Conservation (phyloP, 2,113 vertebrate species). For the Petromus typicus region DNA sequence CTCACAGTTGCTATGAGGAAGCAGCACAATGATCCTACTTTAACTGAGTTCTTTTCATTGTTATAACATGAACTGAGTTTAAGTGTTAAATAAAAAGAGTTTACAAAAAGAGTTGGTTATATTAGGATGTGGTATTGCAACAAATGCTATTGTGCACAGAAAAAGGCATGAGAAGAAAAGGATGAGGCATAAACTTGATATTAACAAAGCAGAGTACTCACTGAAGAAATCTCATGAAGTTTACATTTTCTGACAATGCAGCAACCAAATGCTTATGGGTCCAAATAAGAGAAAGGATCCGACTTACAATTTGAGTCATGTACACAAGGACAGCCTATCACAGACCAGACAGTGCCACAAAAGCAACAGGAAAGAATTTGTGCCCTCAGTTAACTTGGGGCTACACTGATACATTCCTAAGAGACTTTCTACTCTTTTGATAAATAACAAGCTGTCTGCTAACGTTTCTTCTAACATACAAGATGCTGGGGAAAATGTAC, state of each 20-base stretch:
- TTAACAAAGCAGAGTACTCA: not conserved
- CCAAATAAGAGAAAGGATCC: not conserved
- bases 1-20: not conserved
- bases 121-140: not conserved
- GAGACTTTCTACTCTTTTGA: not conserved
- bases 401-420: not conserved
- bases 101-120: not conserved
- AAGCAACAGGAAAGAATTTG: not conserved
- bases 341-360: not conserved
- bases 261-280: not conserved
- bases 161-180: not conserved
- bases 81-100: slow-evolving; percentile 11
- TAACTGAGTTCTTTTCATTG: slow-evolving; percentile 12
- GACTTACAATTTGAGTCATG: not conserved
- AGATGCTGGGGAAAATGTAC: not conserved
- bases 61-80: slow-evolving; percentile 2
- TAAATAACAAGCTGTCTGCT: not conserved
- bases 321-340: not conserved
- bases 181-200: not conserved
- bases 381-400: not conserved
- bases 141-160: not conserved
- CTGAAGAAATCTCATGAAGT: not conserved
- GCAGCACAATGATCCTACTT: not conserved
- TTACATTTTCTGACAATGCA: slow-evolving; percentile 22
- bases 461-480: not conserved